Percentiles rank a stretch among this genome's conserved stretches.
phyloP scores from a whole-genome alignment of 2,797 vertebrate genomes.

The Propithecus deckenii region DNA sequence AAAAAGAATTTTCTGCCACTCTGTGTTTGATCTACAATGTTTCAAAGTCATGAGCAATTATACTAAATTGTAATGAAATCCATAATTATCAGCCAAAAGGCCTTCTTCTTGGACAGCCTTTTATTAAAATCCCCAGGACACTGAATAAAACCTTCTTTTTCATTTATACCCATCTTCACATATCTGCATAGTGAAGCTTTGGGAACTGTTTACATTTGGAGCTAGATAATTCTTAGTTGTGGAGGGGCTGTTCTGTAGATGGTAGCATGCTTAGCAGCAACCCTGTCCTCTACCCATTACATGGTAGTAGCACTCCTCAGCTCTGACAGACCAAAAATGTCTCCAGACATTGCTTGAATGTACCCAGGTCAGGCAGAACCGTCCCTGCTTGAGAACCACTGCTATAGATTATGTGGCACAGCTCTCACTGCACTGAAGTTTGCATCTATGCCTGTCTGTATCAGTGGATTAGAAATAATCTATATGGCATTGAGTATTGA shows the following conservation, averaged over 20 bases:
- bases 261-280: neutral
- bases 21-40: neutral
- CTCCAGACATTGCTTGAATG: neutral
- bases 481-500: neutral
- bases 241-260: neutral
- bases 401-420: neutral
- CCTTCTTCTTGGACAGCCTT: neutral
- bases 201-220: neutral
- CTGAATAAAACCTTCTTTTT: neutral
- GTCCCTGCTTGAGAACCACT: neutral
- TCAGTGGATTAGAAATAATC: neutral
- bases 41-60: neutral
- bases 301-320: neutral
- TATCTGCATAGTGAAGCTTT: neutral
- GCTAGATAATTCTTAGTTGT: neutral
- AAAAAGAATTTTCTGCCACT: neutral
- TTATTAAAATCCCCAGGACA: neutral
- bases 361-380: neutral
- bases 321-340: neutral
- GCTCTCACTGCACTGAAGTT: neutral
- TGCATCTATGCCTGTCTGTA: neutral
- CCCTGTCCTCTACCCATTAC: neutral
- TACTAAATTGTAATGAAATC: neutral
- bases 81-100: neutral
- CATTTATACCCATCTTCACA: neutral